Evolutionary conservation across 2,888 invertebrate genomes (phyloP).

Genomic region (Ormyrus pomaceus): DNA sequence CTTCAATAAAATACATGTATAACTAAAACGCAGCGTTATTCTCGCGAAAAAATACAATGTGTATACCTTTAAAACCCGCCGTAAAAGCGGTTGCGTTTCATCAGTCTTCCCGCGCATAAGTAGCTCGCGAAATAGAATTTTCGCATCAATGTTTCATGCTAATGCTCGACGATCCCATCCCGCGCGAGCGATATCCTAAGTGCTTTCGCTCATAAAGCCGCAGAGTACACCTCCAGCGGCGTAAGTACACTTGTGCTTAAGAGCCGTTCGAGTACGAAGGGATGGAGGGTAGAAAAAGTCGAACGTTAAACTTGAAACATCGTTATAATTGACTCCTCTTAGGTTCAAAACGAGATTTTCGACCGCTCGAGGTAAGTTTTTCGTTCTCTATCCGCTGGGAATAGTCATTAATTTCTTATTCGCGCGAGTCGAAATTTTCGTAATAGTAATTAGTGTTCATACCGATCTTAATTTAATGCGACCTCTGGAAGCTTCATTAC

Average conservation of each 20-base stretch:
- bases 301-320: no score
- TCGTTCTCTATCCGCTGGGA: no score
- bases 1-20: not conserved
- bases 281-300: no score
- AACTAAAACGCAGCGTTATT: not conserved
- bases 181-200: constrained; percentile 69
- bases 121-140: constrained; percentile 36
- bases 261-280: not conserved
- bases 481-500: constrained; percentile 4
- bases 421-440: no score
- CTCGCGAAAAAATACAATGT: no score
- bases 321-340: no score
- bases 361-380: no score
- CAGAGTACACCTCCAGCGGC: constrained; percentile 60
- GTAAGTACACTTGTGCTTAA: constrained; percentile 37
- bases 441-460: no score
- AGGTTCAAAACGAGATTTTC: no score
- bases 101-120: not conserved
- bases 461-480: not conserved
- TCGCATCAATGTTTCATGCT: constrained; percentile 71
- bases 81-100: not conserved
- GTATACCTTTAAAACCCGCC: not conserved
- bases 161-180: constrained; percentile 63
- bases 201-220: constrained; percentile 74
- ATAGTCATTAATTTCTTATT: no score